Percentiles rank a stretch among this genome's conserved stretches.
These are phyloP conservation scores for Nomada flava DNA, from an alignment of 2,888 invertebrate species.

Conservation along the genomic window DNA sequence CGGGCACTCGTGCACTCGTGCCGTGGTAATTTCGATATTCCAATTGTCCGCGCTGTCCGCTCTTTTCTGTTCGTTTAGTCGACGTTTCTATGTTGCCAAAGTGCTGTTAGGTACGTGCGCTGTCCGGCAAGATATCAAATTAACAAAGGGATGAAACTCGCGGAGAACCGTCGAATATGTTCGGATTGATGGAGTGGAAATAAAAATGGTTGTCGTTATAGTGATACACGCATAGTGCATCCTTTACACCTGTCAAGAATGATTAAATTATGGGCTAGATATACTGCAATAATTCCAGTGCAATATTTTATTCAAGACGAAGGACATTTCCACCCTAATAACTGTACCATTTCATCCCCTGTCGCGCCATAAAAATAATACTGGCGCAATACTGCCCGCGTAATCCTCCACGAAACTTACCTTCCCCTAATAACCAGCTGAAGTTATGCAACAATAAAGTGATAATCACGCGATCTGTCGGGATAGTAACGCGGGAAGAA, in stretches of 20 bases:
- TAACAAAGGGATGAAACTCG: neutral
- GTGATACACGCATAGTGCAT: too few relatives aligned
- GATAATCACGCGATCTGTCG: neutral
- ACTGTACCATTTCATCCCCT: too few relatives aligned
- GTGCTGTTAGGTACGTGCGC: neutral
- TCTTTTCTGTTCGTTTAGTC: neutral
- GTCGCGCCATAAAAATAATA: too few relatives aligned
- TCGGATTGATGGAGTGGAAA: too few relatives aligned
- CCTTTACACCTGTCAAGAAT: too few relatives aligned
- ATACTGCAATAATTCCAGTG: too few relatives aligned
- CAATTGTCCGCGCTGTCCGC: neutral
- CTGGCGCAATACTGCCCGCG: too few relatives aligned
- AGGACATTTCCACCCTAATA: too few relatives aligned
- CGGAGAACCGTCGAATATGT: too few relatives aligned
- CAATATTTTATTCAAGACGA: too few relatives aligned
- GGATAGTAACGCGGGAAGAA: neutral
- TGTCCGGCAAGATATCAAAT: neutral
- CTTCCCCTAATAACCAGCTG: neutral
- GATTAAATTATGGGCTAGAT: too few relatives aligned
- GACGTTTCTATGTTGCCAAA: neutral
- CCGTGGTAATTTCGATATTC: constrained; percentile 1
- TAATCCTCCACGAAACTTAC: neutral
- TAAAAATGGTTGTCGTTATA: too few relatives aligned
- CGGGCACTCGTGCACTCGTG: neutral
- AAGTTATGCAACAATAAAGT: neutral